phyloP scores from a whole-genome alignment of 2,888 invertebrate species.

The Melieria picta region DNA sequence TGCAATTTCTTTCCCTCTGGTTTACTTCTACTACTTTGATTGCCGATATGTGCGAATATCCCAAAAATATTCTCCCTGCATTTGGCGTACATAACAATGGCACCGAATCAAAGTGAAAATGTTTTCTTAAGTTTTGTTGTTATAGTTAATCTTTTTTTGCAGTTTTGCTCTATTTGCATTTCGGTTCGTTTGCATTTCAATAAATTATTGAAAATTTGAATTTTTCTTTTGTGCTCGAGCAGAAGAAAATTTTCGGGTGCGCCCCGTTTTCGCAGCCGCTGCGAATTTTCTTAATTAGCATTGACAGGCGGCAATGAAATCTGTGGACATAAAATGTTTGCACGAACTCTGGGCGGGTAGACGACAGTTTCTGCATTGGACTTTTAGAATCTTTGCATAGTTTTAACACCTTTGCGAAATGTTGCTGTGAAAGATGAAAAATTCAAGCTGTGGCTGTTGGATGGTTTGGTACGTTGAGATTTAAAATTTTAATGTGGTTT shows the following conservation, averaged over 20 bases:
- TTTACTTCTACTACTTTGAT: conserved; percentile 29
- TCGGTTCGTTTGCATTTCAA: conserved; percentile 32
- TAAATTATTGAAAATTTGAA: conserved; percentile 36
- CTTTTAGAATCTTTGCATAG: no score
- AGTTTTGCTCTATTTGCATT: conserved; percentile 37
- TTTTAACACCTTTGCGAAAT: no score
- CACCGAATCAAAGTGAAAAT: background rate
- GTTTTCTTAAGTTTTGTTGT: background rate
- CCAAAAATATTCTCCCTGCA: conserved; percentile 26
- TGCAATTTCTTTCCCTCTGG: conserved; percentile 20
- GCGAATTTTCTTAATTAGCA: no score
- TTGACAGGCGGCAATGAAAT: no score
- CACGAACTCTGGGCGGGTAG: conserved; percentile 24
- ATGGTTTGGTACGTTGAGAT: no score
- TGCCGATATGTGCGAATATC: conserved; percentile 48
- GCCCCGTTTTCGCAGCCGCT: no score
- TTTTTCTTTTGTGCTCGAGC: conserved; percentile 28
- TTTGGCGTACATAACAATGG: conserved; percentile 1
- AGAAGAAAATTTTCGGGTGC: background rate
- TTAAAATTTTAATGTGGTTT: no score
- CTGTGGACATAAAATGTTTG: background rate
- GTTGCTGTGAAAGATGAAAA: no score
- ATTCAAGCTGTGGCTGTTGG: no score
- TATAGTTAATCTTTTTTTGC: background rate
- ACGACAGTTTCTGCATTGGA: conserved; percentile 7